A percentile compares a stretch with the other conserved stretches of the same genome.
These are phyloP conservation scores for Haemorhous mexicanus DNA, from an alignment of 2,113 vertebrate genomes.

Conservation along the genomic window DNA sequence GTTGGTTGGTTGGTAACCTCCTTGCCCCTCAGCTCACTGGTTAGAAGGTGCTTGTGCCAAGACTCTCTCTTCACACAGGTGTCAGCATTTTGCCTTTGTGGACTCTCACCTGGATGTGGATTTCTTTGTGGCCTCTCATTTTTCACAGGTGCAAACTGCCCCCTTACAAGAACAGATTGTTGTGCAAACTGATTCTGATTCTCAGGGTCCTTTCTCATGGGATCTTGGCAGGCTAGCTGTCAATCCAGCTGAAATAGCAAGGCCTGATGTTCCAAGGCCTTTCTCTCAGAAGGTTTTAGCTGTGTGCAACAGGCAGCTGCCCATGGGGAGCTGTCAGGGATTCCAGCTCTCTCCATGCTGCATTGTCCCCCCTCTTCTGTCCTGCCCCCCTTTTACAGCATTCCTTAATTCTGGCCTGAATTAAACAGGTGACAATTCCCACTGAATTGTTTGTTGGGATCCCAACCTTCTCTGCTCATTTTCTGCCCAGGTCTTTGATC, in stretches of 20 bases:
- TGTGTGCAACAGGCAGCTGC: neutral
- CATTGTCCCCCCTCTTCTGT: neutral
- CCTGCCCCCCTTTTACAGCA: neutral
- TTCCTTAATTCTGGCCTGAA: neutral
- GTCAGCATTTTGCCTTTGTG: neutral
- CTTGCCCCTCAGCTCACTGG: neutral
- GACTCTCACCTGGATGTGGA: neutral
- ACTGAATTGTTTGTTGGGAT: neutral
- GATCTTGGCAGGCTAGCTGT: neutral
- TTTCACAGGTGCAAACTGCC: neutral
- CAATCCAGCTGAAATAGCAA: neutral
- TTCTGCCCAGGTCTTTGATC: neutral
- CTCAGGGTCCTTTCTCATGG: neutral
- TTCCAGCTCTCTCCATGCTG: neutral
- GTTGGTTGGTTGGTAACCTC: neutral
- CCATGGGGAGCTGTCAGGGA: fast-evolving
- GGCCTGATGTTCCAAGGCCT: neutral
- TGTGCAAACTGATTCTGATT: neutral
- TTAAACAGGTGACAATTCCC: neutral
- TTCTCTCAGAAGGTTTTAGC: neutral
- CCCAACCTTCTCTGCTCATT: neutral
- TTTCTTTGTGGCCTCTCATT: neutral
- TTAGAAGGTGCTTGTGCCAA: neutral
- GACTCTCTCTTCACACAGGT: neutral
- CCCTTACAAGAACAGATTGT: neutral